Conservation (phyloP, 2,888 invertebrate species). For the Strigamia maritima region DNA sequence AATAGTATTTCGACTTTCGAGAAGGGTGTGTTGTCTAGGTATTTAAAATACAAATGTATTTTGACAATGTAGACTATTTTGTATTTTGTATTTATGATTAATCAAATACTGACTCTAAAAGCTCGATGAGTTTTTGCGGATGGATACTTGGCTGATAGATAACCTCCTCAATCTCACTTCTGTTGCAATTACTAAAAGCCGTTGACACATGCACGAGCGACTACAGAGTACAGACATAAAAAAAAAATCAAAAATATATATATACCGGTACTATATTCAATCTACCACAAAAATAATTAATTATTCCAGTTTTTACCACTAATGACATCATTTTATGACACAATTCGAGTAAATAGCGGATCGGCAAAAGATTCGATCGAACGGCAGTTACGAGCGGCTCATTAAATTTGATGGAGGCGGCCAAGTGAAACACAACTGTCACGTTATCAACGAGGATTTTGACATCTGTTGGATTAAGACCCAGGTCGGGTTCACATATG, state of each 20-base stretch:
- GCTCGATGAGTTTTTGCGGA: constrained; percentile 41
- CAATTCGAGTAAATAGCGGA: constrained; percentile 71
- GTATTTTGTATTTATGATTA: no score
- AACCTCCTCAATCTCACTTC: constrained; percentile 62
- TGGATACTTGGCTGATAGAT: constrained; percentile 60
- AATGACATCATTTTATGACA: constrained; percentile 74
- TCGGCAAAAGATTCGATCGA: constrained; percentile 85
- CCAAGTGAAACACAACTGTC: constrained; percentile 84
- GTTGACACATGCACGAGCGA: constrained; percentile 79
- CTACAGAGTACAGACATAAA: no score
- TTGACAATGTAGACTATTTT: no score
- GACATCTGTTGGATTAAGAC: constrained; percentile 57
- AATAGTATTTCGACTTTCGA: no score
- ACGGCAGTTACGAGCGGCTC: constrained; percentile 77
- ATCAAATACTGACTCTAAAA: constrained; percentile 42
- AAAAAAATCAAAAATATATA: no score
- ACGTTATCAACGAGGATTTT: constrained; percentile 64
- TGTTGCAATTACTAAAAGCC: constrained; percentile 68
- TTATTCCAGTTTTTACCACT: constrained; percentile 60
- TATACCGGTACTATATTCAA: no score
- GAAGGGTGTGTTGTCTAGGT: no score
- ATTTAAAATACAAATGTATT: no score
- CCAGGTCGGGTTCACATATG: constrained; percentile 74
- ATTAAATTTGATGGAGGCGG: constrained; percentile 86
- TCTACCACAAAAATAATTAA: neutral